Evolutionary conservation across 2,888 invertebrate genomes (phyloP), one percentile per base, ranked within the genome.

Genomic region (Sesia apiformis): DNA sequence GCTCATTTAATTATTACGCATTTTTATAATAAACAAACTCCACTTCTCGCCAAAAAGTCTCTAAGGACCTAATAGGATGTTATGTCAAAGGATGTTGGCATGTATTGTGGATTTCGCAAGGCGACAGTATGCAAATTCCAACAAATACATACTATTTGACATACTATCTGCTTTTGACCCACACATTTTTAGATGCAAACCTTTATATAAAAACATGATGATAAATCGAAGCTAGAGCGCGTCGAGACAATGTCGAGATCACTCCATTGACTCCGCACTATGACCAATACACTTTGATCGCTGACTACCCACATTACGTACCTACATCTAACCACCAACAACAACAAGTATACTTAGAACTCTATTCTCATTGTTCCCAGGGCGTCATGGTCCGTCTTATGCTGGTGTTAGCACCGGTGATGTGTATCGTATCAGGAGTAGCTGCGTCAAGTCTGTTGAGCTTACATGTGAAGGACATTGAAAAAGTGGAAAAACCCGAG

Each of bases 301-400:
- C 92, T 92, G 92, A 92, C 4, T 46, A 46, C 23, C 23, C 23
- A 23, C 23, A 23, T 23, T 23, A 23, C 23, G 23, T 23, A 23
- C 23, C 23, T 23, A 23, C 23, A 23, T 23, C 23, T 23, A 23
- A 23, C 23, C 23, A 23, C 5, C 42, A 5, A 42, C 7, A 42
- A 42, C 7, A 42, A 6, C 6, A 23, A 62, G 5, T 58, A 58
- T 62, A 62, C 7, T 3, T 40, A 66, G 55, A 72, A 58, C 63
- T 43, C 39, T 39, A 39, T 53, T 3, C 23, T 23, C 23, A 23
- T n/a, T n/a, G 6, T 54, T 41, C 73, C 23, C 78, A 97, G 97
- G 98, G 98, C 61, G 98, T 99, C 51, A 99, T 99, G 99, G 98
- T 99, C 39, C 98, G 99, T 85, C 90, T 99, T 52, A 99, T 99